phyloP scores from a whole-genome alignment of 2,797 vertebrate genomes.

The Luscinia luscinia region DNA sequence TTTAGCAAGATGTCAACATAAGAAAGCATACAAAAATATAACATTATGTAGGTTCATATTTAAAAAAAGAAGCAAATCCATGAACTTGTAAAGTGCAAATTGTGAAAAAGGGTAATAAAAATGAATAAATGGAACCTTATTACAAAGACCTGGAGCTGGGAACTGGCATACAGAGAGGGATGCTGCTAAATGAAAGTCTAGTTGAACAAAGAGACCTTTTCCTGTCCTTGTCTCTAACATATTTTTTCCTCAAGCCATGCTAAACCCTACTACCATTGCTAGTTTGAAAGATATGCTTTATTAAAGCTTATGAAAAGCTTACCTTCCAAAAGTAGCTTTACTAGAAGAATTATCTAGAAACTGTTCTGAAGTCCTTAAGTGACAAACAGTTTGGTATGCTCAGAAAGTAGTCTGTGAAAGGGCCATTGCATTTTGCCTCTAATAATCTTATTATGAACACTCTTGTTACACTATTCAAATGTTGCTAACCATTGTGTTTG shows the following conservation, averaged over 20 bases:
- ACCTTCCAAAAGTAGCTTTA: not conserved
- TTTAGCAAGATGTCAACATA: not conserved
- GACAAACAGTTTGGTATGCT: not conserved
- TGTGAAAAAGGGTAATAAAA: not conserved
- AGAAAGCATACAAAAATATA: not conserved
- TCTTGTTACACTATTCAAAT: constrained; percentile 32
- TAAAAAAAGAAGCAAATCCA: not conserved
- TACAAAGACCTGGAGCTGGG: not conserved
- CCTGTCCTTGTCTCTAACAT: not conserved
- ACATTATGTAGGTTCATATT: not conserved
- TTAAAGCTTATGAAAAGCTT: not conserved
- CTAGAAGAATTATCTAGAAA: not conserved
- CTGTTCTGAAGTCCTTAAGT: not conserved
- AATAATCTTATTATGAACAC: constrained; percentile 29
- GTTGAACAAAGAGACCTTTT: not conserved
- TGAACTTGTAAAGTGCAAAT: not conserved
- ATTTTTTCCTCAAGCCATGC: not conserved
- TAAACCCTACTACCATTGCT: not conserved
- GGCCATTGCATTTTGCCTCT: not conserved
- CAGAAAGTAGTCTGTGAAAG: not conserved
- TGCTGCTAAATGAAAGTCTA: not conserved
- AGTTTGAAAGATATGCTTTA: not conserved
- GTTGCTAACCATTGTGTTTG: constrained; percentile 46
- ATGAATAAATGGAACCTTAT: not conserved
- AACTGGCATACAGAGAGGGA: not conserved